Conservation (phyloP, 2,113 vertebrate genomes). For the Paradisaea rubra region DNA sequence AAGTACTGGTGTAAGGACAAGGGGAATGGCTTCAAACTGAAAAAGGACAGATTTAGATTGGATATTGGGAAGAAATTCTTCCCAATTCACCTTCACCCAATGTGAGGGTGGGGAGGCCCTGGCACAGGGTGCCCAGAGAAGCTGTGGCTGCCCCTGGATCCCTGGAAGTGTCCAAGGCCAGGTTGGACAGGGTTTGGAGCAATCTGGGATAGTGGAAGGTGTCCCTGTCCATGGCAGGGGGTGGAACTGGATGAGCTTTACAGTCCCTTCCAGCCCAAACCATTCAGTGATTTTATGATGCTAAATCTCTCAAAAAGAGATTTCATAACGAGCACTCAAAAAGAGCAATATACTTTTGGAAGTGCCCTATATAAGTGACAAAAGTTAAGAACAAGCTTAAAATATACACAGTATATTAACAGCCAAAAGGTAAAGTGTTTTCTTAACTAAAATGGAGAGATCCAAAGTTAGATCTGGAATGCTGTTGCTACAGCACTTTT, state of each 20-base stretch:
- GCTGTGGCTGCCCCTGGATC: not conserved
- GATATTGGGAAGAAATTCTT: not conserved
- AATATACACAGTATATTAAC: not conserved
- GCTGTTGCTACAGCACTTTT: not conserved
- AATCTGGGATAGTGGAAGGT: not conserved
- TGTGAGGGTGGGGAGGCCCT: not conserved
- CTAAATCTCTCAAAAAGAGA: not conserved
- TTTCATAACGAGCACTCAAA: not conserved
- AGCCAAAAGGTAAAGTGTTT: not conserved
- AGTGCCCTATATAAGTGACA: not conserved
- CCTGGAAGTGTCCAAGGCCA: not conserved
- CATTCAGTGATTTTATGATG: not conserved
- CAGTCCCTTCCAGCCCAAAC: not conserved
- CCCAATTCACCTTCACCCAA: too few species aligned
- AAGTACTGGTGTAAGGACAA: not conserved
- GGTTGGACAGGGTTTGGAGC: fast-evolving
- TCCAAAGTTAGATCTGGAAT: not conserved
- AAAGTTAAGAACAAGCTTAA: not conserved
- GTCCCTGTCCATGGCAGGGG: not conserved
- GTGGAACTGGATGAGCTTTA: not conserved
- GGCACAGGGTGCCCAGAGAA: not conserved
- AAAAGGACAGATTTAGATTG: not conserved
- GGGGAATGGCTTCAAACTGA: not conserved
- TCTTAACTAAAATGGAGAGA: not conserved
- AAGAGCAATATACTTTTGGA: not conserved